Conservation (phyloP, 1,140 invertebrate genomes). For the Drosophila insularis region DNA sequence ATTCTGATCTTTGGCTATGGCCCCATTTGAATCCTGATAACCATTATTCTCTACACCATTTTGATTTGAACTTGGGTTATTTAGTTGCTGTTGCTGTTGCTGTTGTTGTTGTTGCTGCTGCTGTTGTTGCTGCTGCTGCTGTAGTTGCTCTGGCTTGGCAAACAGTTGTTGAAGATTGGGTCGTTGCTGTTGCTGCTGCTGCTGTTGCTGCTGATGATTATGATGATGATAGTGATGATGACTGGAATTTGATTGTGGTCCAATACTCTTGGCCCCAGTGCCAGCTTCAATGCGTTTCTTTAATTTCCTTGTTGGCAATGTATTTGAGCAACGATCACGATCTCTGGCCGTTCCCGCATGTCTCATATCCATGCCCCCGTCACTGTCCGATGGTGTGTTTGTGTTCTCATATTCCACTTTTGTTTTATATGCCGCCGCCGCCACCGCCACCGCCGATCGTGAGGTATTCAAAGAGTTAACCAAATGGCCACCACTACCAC, state of each 20-base stretch:
- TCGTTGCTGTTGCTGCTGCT: constrained; percentile 44
- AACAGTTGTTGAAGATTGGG: constrained; percentile 83
- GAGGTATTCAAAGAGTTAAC: constrained; percentile 12
- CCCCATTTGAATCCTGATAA: constrained; percentile 73
- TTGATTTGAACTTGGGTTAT: constrained; percentile 15
- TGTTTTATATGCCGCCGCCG: constrained; percentile 52
- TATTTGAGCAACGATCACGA: constrained; percentile 83
- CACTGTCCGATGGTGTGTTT: constrained; percentile 77
- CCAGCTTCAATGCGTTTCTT: constrained; percentile 84
- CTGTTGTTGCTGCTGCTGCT: constrained; percentile 17
- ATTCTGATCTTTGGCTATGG: constrained; percentile 61
- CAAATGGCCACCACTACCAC: constrained; percentile 47
- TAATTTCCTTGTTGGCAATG: constrained; percentile 83
- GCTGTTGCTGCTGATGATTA: too few relatives aligned
- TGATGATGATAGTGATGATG: neutral
- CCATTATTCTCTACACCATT: constrained; percentile 72
- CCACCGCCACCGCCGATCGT: constrained; percentile 18
- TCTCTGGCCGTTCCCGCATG: constrained; percentile 52
- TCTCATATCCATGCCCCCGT: constrained; percentile 29
- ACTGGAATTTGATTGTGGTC: constrained; percentile 62
- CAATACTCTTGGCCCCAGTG: constrained; percentile 76
- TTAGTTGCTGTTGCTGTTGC: constrained; percentile 18
- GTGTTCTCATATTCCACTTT: constrained; percentile 73
- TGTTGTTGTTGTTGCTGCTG: constrained; percentile 34
- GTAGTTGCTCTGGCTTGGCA: constrained; percentile 48